Conservation (phyloP, 1,140 invertebrate genomes). For the Tetramorium parvispinum region DNA sequence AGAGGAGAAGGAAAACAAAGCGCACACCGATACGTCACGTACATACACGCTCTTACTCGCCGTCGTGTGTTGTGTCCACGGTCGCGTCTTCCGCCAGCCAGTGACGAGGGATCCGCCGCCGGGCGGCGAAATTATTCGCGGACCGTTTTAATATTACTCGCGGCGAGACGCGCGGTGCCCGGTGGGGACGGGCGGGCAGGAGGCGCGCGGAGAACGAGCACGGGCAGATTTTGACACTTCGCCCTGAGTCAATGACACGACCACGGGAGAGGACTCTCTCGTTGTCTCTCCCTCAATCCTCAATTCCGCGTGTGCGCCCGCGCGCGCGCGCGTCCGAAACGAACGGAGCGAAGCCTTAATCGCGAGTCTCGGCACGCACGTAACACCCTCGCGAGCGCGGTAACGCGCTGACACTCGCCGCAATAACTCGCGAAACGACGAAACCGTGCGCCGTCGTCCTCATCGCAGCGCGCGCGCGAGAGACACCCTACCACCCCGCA, state of each 20-base stretch:
- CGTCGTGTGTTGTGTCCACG: not conserved
- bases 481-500: conserved; percentile 25
- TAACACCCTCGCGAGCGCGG: conserved; percentile 45
- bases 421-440: conserved; percentile 42
- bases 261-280: conserved; percentile 29
- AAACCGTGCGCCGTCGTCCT: conserved; percentile 29
- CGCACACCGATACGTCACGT: not conserved
- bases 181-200: too few species aligned
- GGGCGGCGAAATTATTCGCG: not conserved
- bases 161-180: not conserved
- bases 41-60: not conserved
- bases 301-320: not conserved
- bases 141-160: not conserved
- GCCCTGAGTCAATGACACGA: conserved; percentile 74
- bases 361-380: not conserved
- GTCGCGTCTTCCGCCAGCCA: not conserved
- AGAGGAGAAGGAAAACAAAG: conserved; percentile 17
- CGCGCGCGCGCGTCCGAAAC: not conserved
- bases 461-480: conserved; percentile 54
- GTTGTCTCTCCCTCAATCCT: not conserved
- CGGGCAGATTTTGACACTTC: conserved; percentile 71
- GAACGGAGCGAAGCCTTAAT: not conserved
- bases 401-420: conserved; percentile 19
- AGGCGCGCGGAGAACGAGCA: not conserved
- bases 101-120: not conserved